Evolutionary conservation across 1,140 invertebrate genomes (phyloP).

Genomic region (Hermetia illucens): DNA sequence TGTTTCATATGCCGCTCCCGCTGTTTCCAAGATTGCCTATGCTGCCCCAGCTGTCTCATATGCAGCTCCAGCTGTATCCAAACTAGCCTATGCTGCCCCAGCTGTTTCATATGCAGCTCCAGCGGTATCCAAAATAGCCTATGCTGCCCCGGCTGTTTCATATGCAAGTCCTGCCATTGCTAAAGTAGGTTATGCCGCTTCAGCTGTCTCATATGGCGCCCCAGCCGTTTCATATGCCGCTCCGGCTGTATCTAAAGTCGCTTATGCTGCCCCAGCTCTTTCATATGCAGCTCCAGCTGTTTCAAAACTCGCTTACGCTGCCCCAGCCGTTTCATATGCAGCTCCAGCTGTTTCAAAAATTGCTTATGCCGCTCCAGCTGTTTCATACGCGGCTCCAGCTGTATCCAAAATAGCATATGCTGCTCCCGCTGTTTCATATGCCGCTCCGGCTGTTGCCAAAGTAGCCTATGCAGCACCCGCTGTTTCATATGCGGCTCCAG

Average conservation of each 20-base stretch:
- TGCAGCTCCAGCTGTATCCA: conserved; percentile 3
- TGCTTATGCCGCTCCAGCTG: too few species aligned
- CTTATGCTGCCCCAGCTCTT: conserved; percentile 2
- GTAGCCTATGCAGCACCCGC: too few species aligned
- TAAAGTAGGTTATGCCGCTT: not conserved
- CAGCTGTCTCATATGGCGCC: conserved; percentile 8
- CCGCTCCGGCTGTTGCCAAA: conserved; percentile 18
- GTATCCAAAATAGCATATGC: conserved; percentile 5
- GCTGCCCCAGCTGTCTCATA: not conserved
- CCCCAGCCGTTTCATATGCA: not conserved
- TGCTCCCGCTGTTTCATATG: conserved; percentile 11
- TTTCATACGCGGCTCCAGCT: conserved; percentile 14
- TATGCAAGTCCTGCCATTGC: not conserved
- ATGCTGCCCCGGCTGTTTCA: conserved; percentile 3
- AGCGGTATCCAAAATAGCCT: conserved; percentile 3
- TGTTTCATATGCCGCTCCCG: too few species aligned
- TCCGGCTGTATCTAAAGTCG: conserved; percentile 15
- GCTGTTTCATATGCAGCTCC: conserved; percentile 6
- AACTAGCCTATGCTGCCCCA: conserved; percentile 3
- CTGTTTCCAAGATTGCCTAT: too few species aligned
- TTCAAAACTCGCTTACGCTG: not conserved
- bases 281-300: conserved; percentile 5
- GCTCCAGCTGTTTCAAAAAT: conserved; percentile 1
- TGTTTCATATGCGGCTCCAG: not conserved
- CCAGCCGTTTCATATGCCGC: conserved; percentile 18